phyloP scores from a whole-genome alignment of 1,140 invertebrate genomes.

The Ganaspis sp. region DNA sequence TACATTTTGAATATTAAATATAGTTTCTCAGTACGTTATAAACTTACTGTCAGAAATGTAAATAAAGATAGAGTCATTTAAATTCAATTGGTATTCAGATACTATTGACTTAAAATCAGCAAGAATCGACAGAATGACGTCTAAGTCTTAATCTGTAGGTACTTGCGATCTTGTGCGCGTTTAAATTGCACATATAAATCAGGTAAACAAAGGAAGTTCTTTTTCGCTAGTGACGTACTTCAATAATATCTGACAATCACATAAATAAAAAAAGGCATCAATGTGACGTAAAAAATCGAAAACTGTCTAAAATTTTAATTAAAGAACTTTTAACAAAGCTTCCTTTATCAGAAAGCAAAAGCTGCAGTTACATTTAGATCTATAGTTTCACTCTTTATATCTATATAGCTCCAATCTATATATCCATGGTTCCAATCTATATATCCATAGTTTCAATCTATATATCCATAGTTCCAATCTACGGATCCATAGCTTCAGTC shows the following conservation, averaged over 20 bases:
- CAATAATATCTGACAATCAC: background rate
- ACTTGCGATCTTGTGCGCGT: background rate
- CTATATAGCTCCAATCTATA: too few species aligned
- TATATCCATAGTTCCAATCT: too few species aligned
- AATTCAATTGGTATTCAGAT: slow-evolving; percentile 1
- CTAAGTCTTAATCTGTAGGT: background rate
- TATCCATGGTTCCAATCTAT: too few species aligned
- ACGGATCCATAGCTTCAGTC: too few species aligned
- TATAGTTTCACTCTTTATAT: too few species aligned
- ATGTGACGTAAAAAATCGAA: background rate
- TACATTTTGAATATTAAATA: background rate
- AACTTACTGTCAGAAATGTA: slow-evolving; percentile 8
- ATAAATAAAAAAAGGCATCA: background rate
- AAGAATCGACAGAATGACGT: slow-evolving; percentile 5
- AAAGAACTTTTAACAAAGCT: background rate
- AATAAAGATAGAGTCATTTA: background rate
- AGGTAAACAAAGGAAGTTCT: background rate
- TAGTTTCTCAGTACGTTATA: slow-evolving; percentile 9
- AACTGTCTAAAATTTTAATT: background rate
- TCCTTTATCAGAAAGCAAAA: too few species aligned
- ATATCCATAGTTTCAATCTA: too few species aligned
- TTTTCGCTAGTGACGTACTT: background rate
- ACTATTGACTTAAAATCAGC: slow-evolving; percentile 15
- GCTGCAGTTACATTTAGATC: too few species aligned
- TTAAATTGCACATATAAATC: slow-evolving; percentile 24